phyloP scores from a whole-genome alignment of 2,888 invertebrate genomes.

The Exephanes ischioxanthus region DNA sequence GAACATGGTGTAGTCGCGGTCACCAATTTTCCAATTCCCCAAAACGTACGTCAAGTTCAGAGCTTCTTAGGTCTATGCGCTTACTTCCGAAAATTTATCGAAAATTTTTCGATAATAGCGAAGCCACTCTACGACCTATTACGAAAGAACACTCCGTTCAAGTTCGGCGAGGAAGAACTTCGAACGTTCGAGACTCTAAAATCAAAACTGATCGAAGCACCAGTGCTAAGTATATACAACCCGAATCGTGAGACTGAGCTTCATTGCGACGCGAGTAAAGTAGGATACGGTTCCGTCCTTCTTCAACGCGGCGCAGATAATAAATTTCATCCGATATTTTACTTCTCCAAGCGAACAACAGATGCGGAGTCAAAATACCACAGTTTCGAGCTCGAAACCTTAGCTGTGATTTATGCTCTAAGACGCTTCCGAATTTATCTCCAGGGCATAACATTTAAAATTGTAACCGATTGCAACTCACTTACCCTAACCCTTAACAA shows the following conservation, averaged over 20 bases:
- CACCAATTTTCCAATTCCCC: constrained; percentile 71
- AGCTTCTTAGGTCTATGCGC: constrained; percentile 73
- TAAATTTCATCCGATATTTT: constrained; percentile 76
- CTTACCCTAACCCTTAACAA: constrained; percentile 73
- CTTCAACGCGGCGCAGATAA: constrained; percentile 75
- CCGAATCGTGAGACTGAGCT: constrained; percentile 77
- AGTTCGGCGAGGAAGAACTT: constrained; percentile 70
- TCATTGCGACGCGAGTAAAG: constrained; percentile 78
- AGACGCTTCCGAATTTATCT: constrained; percentile 73
- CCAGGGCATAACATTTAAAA: constrained; percentile 73
- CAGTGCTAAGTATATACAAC: constrained; percentile 75
- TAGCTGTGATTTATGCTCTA: constrained; percentile 70
- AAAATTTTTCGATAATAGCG: constrained; percentile 70
- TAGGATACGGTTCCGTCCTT: constrained; percentile 77
- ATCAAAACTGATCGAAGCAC: constrained; percentile 63
- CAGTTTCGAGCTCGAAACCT: constrained; percentile 78
- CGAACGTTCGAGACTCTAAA: constrained; percentile 70
- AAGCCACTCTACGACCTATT: constrained; percentile 75
- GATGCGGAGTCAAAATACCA: constrained; percentile 75
- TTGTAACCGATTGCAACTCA: constrained; percentile 76
- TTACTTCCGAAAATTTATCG: constrained; percentile 75
- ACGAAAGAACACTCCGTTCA: constrained; percentile 69
- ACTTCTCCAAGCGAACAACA: constrained; percentile 77
- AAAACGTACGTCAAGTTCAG: constrained; percentile 68
- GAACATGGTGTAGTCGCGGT: constrained; percentile 67